Evolutionary conservation across 1,140 invertebrate genomes (phyloP).

Genomic region (Coenobita brevimanus): DNA sequence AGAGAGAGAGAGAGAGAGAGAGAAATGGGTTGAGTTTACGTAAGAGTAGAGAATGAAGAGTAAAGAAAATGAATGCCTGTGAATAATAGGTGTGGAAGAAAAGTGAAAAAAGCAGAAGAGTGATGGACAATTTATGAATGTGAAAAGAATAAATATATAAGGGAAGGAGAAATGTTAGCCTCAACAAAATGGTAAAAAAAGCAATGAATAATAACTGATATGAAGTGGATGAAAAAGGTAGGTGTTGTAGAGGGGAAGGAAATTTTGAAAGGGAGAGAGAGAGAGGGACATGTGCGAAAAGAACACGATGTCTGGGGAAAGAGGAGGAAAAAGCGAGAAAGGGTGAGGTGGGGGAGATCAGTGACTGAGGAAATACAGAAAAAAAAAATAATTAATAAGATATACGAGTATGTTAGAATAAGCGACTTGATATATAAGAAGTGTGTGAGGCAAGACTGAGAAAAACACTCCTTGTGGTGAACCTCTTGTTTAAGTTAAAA

Average conservation of each 20-base stretch:
- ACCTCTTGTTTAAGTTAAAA: too few species aligned
- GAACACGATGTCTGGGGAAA: neutral
- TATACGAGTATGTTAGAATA: neutral
- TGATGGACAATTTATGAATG: too few species aligned
- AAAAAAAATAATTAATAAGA: neutral
- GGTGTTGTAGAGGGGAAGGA: neutral
- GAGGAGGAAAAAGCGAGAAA: neutral
- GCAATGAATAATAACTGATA: neutral
- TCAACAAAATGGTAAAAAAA: neutral
- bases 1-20: slow-evolving; percentile 6
- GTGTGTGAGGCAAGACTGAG: too few species aligned
- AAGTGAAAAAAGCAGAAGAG: too few species aligned
- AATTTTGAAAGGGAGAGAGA: neutral
- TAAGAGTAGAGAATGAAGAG: too few species aligned
- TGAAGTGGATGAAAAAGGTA: neutral
- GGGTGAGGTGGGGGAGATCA: neutral
- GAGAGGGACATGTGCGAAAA: neutral
- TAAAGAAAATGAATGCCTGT: too few species aligned
- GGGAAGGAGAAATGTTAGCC: too few species aligned
- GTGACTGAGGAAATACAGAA: neutral
- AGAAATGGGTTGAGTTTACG: neutral
- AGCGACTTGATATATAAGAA: too few species aligned
- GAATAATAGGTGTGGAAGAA: too few species aligned
- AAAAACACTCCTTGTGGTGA: too few species aligned
- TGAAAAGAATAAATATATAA: too few species aligned